A percentile compares a stretch with the other conserved stretches of the same genome.
These are phyloP conservation scores for Hanleya hanleyi DNA, from an alignment of 2,888 invertebrate genomes.

Conservation along the genomic window DNA sequence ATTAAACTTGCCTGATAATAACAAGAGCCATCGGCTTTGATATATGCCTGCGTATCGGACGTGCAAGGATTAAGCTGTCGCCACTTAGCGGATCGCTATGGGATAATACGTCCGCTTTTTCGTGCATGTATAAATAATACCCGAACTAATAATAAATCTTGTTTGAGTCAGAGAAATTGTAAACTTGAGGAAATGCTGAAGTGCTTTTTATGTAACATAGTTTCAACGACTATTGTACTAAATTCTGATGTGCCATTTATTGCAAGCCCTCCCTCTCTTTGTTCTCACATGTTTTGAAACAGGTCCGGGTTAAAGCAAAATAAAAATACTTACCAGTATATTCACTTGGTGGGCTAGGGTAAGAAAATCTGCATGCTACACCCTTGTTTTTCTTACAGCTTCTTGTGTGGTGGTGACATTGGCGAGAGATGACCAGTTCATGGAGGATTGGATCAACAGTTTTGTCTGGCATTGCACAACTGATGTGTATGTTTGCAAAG, in stretches of 20 bases:
- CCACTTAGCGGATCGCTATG: neutral
- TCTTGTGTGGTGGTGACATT: constrained; percentile 28
- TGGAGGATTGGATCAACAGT: constrained; percentile 7
- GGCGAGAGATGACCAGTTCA: constrained; percentile 19
- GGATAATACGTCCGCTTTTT: neutral
- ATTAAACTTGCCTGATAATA: too few relatives aligned
- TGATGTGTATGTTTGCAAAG: constrained; percentile 23
- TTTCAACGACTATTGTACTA: neutral
- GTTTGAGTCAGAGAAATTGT: too few relatives aligned
- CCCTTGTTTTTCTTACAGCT: neutral
- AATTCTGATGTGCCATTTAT: too few relatives aligned
- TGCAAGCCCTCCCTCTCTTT: too few relatives aligned
- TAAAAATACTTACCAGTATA: neutral
- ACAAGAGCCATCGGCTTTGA: too few relatives aligned
- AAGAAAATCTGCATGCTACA: neutral
- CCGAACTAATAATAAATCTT: neutral
- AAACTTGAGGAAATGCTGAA: neutral
- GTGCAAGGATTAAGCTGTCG: neutral
- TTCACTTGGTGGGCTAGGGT: neutral
- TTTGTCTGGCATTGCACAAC: constrained; percentile 9
- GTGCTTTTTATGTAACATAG: neutral
- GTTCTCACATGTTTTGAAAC: too few relatives aligned
- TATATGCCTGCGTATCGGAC: too few relatives aligned
- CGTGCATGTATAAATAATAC: neutral
- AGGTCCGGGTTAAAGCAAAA: neutral